These are phyloP conservation scores for Sminthurides aquaticus DNA, from an alignment of 2,888 invertebrate species.

Conservation along the genomic window DNA sequence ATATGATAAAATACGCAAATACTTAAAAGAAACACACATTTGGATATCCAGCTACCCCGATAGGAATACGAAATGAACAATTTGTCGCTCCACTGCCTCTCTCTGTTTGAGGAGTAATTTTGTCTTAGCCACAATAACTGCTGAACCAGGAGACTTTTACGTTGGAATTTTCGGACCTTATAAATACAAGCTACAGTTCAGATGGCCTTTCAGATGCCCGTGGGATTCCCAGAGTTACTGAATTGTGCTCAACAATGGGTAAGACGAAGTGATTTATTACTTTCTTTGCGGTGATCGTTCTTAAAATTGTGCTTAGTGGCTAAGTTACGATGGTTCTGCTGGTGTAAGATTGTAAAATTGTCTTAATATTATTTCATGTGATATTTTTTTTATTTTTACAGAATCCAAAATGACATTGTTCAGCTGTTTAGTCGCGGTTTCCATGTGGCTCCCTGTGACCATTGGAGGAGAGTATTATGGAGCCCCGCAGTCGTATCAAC, in stretches of 20 bases:
- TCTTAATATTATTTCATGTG: background rate
- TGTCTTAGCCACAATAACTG: no score
- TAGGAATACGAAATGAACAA: background rate
- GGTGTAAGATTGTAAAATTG: conserved; percentile 9
- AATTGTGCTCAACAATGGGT: conserved; percentile 17
- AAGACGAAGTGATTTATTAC: background rate
- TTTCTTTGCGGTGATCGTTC: background rate
- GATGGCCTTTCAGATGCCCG: conserved; percentile 5
- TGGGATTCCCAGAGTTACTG: conserved; percentile 10
- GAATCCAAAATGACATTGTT: conserved; percentile 35
- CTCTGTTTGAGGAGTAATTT: no score
- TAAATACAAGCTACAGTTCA: conserved; percentile 31
- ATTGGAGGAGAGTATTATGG: conserved; percentile 30
- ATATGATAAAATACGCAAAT: background rate
- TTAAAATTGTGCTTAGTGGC: background rate
- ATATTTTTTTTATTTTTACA: conserved; percentile 18
- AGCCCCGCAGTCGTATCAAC: conserved; percentile 3
- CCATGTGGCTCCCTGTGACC: conserved; percentile 36
- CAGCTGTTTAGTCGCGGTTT: conserved; percentile 30
- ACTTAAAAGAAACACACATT: background rate
- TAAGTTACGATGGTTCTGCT: no score
- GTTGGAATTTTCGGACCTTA: conserved; percentile 29
- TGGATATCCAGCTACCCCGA: background rate
- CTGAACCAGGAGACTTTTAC: no score
- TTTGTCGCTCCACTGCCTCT: no score